Evolutionary conservation across 2,113 vertebrate genomes (phyloP), one percentile per base, ranked within the genome.

Genomic region (Sinocyclocheilus grahami): DNA sequence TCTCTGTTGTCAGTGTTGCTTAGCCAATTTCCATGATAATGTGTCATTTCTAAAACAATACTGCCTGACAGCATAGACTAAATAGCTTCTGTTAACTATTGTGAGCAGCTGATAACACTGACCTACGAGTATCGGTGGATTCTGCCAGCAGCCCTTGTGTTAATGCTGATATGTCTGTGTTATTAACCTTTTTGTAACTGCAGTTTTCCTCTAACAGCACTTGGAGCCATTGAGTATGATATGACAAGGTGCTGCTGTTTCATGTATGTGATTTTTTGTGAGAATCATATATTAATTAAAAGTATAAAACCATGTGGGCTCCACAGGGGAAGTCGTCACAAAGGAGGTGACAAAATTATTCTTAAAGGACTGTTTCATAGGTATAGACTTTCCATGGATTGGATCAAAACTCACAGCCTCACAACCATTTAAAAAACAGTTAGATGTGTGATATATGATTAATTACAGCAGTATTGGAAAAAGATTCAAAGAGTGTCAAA

Each of bases 1-100:
- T 58, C 16, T 62, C 30, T 74, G 33, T 30, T 84, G n/a, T 46
- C 22, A 14, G 20, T 79, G 63, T 72, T 48, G 24, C 33, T 16
- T 4, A 18, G 75, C n/a, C 51, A 42, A 77, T 90, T 90, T 63
- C 71, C 65, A 83, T 86, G 85, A 62, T 90, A 87, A 90, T 89
- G 48, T 86, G 83, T 18, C 20, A 77, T 82, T 46, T 42, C 39
- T 80, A 24, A 39, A 72, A n/a, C 48, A 20, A 80, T 83, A 37
- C 39, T 65, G 81, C 8, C 8, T 81, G 79, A 76, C 33, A 76
- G 62, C 12, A 51, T 53, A 85, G 84, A 84, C 39, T 72, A 20
- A 71, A 86, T 85, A 62, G 33, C 24, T 53, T 48, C 10, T 78
- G 39, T 48, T 85, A 48, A 77, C 72, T 33, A 46, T 33, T 85